Evolutionary conservation across 2,888 invertebrate genomes (phyloP).

Genomic region (Ophion costatus): DNA sequence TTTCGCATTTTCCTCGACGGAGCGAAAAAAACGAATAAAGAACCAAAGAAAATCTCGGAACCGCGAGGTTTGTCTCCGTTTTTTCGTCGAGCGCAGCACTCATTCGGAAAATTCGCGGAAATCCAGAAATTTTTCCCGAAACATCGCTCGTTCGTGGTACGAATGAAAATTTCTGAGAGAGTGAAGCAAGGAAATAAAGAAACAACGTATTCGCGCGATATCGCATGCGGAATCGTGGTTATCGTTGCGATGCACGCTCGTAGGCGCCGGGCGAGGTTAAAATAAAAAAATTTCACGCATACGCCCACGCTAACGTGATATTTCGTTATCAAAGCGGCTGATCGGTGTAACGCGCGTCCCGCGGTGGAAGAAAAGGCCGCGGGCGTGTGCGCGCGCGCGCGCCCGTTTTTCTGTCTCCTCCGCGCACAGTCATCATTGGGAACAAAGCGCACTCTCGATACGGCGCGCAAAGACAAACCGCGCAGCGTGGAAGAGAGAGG

Average conservation of each 20-base stretch:
- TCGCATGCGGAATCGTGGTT: not conserved
- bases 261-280: not conserved
- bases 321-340: constrained; percentile 55
- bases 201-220: not conserved
- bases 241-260: constrained; percentile 1
- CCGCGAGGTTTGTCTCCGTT: too few species aligned
- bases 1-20: too few species aligned
- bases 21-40: too few species aligned
- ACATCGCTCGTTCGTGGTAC: not conserved
- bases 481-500: too few species aligned
- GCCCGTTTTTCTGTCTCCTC: not conserved
- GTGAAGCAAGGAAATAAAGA: not conserved
- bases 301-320: constrained; percentile 54
- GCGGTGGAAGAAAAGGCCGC: not conserved
- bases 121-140: not conserved
- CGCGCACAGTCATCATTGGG: not conserved
- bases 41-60: too few species aligned
- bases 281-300: constrained; percentile 9
- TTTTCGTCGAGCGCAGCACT: not conserved
- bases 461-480: not conserved
- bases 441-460: not conserved
- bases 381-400: not conserved
- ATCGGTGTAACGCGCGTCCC: constrained; percentile 27
- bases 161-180: not conserved
- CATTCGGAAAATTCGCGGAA: not conserved